These are phyloP conservation scores for Alfaro cultratus DNA, from an alignment of 2,797 vertebrate genomes.

Conservation along the genomic window DNA sequence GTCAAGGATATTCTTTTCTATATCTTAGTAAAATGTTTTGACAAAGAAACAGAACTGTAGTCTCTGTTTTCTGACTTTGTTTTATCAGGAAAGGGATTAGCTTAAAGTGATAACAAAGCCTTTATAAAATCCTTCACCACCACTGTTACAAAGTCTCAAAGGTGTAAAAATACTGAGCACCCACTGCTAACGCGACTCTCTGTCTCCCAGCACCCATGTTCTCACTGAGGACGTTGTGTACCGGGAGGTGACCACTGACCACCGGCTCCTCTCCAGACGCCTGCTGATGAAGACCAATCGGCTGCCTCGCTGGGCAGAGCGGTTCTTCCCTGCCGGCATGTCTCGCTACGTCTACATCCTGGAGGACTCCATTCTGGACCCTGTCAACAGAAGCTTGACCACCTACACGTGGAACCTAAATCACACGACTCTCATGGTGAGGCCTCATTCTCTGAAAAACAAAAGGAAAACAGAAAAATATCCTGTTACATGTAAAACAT, in stretches of 20 bases:
- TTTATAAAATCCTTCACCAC: not conserved
- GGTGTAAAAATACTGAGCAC: not conserved
- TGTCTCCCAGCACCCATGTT: constrained; percentile 78
- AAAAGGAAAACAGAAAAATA: not conserved
- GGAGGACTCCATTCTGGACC: constrained; percentile 94
- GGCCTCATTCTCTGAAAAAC: constrained; percentile 13
- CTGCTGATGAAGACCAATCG: constrained; percentile 93
- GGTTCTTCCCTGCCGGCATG: constrained; percentile 89
- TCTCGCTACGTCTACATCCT: constrained; percentile 92
- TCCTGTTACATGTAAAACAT: not conserved
- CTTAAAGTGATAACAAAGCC: not conserved
- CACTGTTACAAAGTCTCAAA: not conserved
- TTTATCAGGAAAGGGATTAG: not conserved
- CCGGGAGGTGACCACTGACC: constrained; percentile 81
- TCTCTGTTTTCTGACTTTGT: not conserved
- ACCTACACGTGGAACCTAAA: constrained; percentile 97
- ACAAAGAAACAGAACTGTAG: not conserved
- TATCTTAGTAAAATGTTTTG: constrained; percentile 12
- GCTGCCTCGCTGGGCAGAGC: constrained; percentile 93
- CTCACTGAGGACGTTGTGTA: constrained; percentile 85
- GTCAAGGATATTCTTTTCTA: too few relatives aligned
- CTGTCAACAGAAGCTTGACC: constrained; percentile 87
- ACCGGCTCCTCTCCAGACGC: constrained; percentile 78
- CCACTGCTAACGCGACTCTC: not conserved
- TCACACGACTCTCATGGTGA: constrained; percentile 93